These are phyloP conservation scores for Toxotes chatareus DNA, from an alignment of 2,113 vertebrate genomes.

Conservation along the genomic window DNA sequence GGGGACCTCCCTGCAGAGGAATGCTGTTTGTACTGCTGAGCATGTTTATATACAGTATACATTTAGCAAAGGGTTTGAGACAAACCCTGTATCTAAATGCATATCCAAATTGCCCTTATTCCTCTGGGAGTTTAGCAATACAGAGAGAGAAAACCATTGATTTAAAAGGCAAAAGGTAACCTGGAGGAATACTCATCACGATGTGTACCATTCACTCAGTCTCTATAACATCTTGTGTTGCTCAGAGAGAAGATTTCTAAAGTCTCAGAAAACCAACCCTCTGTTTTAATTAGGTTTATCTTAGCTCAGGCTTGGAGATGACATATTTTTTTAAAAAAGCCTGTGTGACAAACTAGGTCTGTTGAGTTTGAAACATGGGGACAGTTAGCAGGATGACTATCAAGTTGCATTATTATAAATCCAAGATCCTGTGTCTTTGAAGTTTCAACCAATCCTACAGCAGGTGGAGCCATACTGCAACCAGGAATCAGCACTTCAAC, in stretches of 20 bases:
- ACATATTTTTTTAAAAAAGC: too few relatives aligned
- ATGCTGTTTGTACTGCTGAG: constrained; percentile 32
- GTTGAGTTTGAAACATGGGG: neutral
- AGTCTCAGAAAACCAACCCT: neutral
- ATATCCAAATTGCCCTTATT: too few relatives aligned
- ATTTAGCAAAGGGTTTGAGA: neutral
- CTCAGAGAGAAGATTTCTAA: neutral
- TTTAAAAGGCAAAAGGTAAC: too few relatives aligned
- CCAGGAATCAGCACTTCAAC: neutral
- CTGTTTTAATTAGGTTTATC: too few relatives aligned
- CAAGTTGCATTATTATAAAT: neutral
- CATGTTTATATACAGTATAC: constrained; percentile 18
- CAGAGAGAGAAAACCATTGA: too few relatives aligned
- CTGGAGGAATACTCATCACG: too few relatives aligned
- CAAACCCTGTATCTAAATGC: neutral
- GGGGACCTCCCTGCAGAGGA: constrained; percentile 32
- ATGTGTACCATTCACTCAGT: too few relatives aligned
- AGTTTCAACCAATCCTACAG: neutral
- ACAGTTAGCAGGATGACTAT: neutral
- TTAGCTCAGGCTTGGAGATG: too few relatives aligned
- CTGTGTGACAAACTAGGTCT: neutral
- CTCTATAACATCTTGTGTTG: too few relatives aligned
- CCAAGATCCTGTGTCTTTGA: neutral
- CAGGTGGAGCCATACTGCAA: neutral
- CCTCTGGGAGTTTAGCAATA: too few relatives aligned